Evolutionary conservation across 2,888 invertebrate genomes (phyloP).

Genomic region (Vannuccia rotundouncinata): DNA sequence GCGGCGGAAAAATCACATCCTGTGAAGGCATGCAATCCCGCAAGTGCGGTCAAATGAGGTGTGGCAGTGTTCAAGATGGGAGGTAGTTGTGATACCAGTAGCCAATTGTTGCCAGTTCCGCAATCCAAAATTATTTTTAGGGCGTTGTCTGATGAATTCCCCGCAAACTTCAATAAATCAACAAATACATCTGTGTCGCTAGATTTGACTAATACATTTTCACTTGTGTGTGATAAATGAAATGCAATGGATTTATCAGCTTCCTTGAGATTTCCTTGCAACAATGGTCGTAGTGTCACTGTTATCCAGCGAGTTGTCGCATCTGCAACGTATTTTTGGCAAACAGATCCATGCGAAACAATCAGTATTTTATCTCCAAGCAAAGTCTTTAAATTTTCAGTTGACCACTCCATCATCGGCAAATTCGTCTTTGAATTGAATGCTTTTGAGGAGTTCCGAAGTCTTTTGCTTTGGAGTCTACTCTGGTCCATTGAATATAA

Average conservation of each 20-base stretch:
- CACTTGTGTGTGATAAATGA: conserved; percentile 28
- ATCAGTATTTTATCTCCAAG: conserved; percentile 24
- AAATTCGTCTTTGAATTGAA: conserved; percentile 28
- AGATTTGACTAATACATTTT: conserved; percentile 22
- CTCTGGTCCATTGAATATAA: conserved; percentile 19
- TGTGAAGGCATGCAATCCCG: conserved; percentile 39
- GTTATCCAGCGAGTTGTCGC: conserved; percentile 1
- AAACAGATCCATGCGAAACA: conserved; percentile 29
- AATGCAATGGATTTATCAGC: conserved; percentile 37
- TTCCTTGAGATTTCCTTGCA: conserved; percentile 36
- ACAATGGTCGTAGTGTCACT: conserved; percentile 6
- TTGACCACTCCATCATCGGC: conserved; percentile 30
- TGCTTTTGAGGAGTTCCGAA: conserved; percentile 18
- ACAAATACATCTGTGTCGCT: conserved; percentile 20
- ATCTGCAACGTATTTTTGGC: conserved; percentile 14
- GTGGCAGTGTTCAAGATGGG: conserved; percentile 28
- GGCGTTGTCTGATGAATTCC: conserved; percentile 4
- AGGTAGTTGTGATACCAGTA: conserved; percentile 23
- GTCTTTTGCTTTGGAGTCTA: conserved; percentile 23
- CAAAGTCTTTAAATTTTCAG: not conserved
- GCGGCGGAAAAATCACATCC: conserved; percentile 33
- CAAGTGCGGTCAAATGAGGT: conserved; percentile 31
- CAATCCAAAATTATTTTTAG: conserved; percentile 35
- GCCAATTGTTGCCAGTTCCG: conserved; percentile 36
- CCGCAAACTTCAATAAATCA: not conserved